These are phyloP conservation scores for Porites evermanni DNA, from an alignment of 92 coral and sea anemone species.

Conservation along the genomic window DNA sequence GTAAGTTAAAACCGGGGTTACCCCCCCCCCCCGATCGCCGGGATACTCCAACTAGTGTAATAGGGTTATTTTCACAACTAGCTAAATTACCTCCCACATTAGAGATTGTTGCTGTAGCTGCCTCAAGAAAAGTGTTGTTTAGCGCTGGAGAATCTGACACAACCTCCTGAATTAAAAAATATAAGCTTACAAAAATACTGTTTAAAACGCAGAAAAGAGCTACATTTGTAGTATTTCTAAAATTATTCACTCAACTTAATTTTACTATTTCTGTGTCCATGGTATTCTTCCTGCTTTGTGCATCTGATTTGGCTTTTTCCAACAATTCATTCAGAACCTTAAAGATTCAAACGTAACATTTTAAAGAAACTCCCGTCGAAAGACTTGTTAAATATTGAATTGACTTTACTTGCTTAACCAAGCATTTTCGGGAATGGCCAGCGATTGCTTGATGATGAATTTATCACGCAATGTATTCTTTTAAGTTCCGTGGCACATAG, in stretches of 20 bases:
- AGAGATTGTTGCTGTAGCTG: slow-evolving; percentile 2
- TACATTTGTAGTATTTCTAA: neutral
- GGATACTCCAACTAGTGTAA: slow-evolving; percentile 1
- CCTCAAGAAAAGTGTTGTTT: slow-evolving; percentile 11
- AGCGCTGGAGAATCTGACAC: slow-evolving; percentile 2
- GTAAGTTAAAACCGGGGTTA: too few relatives aligned
- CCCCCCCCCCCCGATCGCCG: too few relatives aligned
- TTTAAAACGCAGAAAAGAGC: neutral
- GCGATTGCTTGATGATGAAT: neutral
- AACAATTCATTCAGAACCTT: slow-evolving; percentile 14
- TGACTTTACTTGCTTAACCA: slow-evolving; percentile 11
- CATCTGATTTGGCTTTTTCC: slow-evolving; percentile 1
- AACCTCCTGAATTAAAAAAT: slow-evolving; percentile 2
- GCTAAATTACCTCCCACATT: slow-evolving; percentile 2
- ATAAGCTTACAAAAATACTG: neutral
- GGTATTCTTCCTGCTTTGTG: slow-evolving; percentile 3
- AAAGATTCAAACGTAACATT: slow-evolving; percentile 14
- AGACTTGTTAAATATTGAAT: neutral
- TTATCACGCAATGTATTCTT: neutral
- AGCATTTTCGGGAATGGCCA: slow-evolving; percentile 6
- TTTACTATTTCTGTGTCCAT: slow-evolving; percentile 4
- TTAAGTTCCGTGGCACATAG: slow-evolving; percentile 3
- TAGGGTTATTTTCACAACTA: slow-evolving; percentile 10
- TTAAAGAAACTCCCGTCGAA: slow-evolving; percentile 12
- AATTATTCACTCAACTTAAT: neutral